Percentiles rank a stretch among this genome's conserved stretches.
These are phyloP conservation scores for Ditula angustiorana DNA, from an alignment of 2,888 invertebrate genomes.

Conservation along the genomic window DNA sequence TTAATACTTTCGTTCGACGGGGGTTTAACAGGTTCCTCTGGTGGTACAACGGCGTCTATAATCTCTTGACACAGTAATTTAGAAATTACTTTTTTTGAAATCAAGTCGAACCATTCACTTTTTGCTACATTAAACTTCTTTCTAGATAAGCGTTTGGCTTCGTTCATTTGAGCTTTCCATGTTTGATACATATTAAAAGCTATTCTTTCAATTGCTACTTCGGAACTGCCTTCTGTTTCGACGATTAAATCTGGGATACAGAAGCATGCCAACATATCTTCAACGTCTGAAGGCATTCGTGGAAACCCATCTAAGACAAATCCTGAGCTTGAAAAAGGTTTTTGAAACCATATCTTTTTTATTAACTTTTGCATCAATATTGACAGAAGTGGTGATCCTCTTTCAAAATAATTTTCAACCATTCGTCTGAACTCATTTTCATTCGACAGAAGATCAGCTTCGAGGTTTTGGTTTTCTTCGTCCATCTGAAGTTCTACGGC, in stretches of 20 bases:
- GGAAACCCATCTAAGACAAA: conserved; percentile 88
- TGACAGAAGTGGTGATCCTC: conserved; percentile 74
- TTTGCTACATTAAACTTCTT: conserved; percentile 54
- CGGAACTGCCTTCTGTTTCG: conserved; percentile 71
- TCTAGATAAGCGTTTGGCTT: conserved; percentile 62
- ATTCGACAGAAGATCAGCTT: conserved; percentile 64
- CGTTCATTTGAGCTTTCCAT: conserved; percentile 72
- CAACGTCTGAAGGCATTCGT: conserved; percentile 80
- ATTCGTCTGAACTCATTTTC: conserved; percentile 69
- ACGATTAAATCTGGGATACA: conserved; percentile 86
- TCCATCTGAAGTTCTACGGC: conserved; percentile 67
- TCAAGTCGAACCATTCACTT: conserved; percentile 60
- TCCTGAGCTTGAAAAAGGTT: conserved; percentile 78
- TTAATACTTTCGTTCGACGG: conserved; percentile 68
- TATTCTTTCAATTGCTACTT: conserved; percentile 62
- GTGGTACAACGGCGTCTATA: conserved; percentile 50
- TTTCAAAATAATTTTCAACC: conserved; percentile 79
- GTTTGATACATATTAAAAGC: conserved; percentile 60
- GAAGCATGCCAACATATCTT: conserved; percentile 77
- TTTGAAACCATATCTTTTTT: conserved; percentile 80
- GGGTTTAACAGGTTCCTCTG: conserved; percentile 44
- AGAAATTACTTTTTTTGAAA: conserved; percentile 62
- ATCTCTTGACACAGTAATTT: conserved; percentile 68
- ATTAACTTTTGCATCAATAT: conserved; percentile 73
- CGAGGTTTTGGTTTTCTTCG: conserved; percentile 65